Evolutionary conservation across 1,140 invertebrate species (phyloP).

Genomic region (Babylonia areolata): DNA sequence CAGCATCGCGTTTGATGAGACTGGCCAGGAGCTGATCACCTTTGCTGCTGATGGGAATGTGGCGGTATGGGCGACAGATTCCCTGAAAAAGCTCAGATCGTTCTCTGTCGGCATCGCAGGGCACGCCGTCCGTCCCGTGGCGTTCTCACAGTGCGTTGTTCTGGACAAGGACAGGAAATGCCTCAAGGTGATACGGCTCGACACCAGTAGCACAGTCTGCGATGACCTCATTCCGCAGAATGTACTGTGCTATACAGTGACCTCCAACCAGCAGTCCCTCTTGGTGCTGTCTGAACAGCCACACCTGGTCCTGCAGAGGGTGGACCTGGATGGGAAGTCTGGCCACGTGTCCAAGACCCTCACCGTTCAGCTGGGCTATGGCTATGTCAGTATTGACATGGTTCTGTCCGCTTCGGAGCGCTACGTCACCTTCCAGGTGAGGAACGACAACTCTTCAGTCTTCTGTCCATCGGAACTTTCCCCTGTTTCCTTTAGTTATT

Average conservation of each 20-base stretch:
- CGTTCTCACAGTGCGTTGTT: slow-evolving; percentile 2
- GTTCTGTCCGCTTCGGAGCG: slow-evolving; percentile 52
- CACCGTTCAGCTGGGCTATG: slow-evolving; percentile 47
- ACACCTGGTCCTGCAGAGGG: slow-evolving; percentile 41
- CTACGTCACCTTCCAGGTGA: slow-evolving; percentile 52
- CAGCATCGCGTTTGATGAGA: slow-evolving; percentile 38
- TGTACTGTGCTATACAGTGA: slow-evolving; percentile 43
- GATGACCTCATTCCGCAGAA: slow-evolving; percentile 40
- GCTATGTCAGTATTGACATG: slow-evolving; percentile 51
- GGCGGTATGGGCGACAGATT: slow-evolving; percentile 51
- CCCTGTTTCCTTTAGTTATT: no score
- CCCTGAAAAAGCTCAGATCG: slow-evolving; percentile 28
- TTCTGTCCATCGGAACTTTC: no score
- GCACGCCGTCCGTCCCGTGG: slow-evolving; percentile 40
- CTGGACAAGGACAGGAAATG: slow-evolving; percentile 24
- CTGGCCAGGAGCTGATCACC: slow-evolving; percentile 50
- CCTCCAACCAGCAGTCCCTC: slow-evolving; percentile 24
- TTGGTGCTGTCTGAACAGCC: slow-evolving; percentile 20
- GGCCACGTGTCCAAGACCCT: slow-evolving; percentile 43
- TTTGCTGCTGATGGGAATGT: slow-evolving; percentile 43
- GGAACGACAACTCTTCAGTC: not conserved
- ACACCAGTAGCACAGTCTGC: slow-evolving; percentile 1
- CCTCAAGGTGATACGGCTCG: slow-evolving; percentile 19
- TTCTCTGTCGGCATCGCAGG: slow-evolving; percentile 44
- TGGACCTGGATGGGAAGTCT: slow-evolving; percentile 44